Evolutionary conservation across 2,797 vertebrate genomes (phyloP).

Genomic region (Valencia hispanica): DNA sequence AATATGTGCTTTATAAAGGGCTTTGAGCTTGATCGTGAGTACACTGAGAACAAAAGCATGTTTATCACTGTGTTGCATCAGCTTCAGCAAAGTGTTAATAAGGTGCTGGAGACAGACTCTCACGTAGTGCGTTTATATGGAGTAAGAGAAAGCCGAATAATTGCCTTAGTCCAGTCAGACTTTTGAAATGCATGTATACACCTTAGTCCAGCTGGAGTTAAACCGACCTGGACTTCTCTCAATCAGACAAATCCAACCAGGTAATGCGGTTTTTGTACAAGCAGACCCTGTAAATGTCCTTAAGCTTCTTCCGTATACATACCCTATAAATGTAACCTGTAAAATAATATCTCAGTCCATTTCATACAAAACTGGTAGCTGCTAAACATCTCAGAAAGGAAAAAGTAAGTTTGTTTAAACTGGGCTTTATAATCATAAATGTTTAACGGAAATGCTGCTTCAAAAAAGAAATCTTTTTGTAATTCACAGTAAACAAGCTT

Average conservation of each 20-base stretch:
- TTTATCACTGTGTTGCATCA: neutral
- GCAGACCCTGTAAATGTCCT: neutral
- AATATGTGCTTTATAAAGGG: neutral
- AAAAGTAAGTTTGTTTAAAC: neutral
- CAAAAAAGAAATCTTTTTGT: neutral
- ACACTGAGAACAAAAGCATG: neutral
- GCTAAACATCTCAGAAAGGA: neutral
- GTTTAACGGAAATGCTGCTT: neutral
- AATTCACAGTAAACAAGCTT: neutral
- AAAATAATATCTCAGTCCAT: neutral
- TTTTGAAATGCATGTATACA: too few relatives aligned
- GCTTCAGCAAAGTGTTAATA: neutral
- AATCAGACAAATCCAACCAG: too few relatives aligned
- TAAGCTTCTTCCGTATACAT: neutral
- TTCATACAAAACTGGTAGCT: neutral
- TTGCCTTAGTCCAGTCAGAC: too few relatives aligned
- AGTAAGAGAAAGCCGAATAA: too few relatives aligned
- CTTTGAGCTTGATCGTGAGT: neutral
- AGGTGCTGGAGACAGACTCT: neutral
- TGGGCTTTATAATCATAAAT: neutral
- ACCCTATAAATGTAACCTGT: neutral
- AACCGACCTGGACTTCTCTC: too few relatives aligned
- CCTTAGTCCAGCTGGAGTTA: too few relatives aligned
- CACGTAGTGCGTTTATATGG: too few relatives aligned
- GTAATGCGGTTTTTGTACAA: too few relatives aligned